A percentile compares a stretch with the other conserved stretches of the same genome.
Evolutionary conservation across 2,113 vertebrate species (phyloP).

Genomic region (Coreoperca whiteheadi): DNA sequence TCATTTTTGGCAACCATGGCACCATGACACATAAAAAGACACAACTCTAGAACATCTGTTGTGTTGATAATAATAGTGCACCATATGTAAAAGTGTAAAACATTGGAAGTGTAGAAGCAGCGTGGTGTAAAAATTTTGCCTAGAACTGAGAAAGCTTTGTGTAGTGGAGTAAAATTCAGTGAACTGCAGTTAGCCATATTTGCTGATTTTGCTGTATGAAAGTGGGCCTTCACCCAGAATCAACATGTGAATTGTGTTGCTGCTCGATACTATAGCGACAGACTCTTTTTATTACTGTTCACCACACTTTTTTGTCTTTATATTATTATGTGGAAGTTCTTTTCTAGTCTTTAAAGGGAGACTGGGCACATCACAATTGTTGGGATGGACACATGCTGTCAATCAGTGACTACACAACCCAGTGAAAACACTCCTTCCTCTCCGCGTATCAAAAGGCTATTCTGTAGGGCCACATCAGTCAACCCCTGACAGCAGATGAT

Average conservation of each 20-base stretch:
- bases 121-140: background rate
- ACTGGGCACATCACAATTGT: conserved; percentile 44
- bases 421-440: conserved; percentile 43
- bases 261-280: conserved; percentile 46
- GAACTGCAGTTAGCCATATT: conserved; percentile 13
- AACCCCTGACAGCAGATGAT: conserved; percentile 72
- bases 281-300: conserved; percentile 30
- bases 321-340: conserved; percentile 31
- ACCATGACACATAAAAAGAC: conserved; percentile 10
- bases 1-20: conserved; percentile 22
- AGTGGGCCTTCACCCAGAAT: conserved; percentile 14
- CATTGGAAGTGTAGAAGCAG: background rate
- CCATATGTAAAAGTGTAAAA: background rate
- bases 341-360: conserved; percentile 46
- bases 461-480: conserved; percentile 71
- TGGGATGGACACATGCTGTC: conserved; percentile 62
- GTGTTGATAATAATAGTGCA: background rate
- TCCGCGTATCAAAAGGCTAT: conserved; percentile 65
- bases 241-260: conserved; percentile 31
- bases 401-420: conserved; percentile 64
- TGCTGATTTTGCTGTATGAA: conserved; percentile 20
- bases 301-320: conserved; percentile 17
- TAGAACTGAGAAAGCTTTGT: background rate
- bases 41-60: conserved; percentile 26
- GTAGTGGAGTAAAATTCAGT: background rate